phyloP scores from a whole-genome alignment of 2,113 vertebrate species.

The Tupaia chinensis region DNA sequence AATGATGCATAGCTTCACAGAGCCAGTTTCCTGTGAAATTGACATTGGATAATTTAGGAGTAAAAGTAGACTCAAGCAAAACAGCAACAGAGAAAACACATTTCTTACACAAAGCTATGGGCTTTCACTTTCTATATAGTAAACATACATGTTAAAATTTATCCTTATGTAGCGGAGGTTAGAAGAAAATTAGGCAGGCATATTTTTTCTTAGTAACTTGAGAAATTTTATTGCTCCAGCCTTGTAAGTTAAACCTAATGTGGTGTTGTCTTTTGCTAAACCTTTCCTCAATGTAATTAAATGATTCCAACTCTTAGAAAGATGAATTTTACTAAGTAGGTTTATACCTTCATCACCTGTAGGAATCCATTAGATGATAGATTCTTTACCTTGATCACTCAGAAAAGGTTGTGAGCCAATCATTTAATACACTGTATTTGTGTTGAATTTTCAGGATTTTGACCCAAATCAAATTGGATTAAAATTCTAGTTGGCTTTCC shows the following conservation, averaged over 20 bases:
- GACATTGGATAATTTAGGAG: neutral
- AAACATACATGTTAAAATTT: neutral
- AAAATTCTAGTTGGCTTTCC: conserved; percentile 19
- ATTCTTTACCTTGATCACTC: neutral
- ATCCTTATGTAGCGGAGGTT: neutral
- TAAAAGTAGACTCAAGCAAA: neutral
- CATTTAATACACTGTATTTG: neutral
- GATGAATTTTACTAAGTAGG: neutral
- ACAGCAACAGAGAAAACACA: neutral
- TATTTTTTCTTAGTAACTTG: conserved; percentile 23
- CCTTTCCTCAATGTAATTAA: neutral
- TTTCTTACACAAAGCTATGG: neutral
- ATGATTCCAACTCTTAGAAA: neutral
- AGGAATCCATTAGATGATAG: neutral
- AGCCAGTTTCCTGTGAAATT: neutral
- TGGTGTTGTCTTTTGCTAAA: neutral
- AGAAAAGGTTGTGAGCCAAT: neutral
- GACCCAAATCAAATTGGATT: neutral
- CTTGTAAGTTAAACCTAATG: neutral
- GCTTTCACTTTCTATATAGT: neutral
- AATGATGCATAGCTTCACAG: neutral
- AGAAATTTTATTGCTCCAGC: neutral
- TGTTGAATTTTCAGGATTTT: neutral
- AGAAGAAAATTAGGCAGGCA: neutral
- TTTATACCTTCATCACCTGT: neutral